Base-by-base conservation (phyloP, 1,140 invertebrate species). In the Aphelinus atriplicis region DNA sequence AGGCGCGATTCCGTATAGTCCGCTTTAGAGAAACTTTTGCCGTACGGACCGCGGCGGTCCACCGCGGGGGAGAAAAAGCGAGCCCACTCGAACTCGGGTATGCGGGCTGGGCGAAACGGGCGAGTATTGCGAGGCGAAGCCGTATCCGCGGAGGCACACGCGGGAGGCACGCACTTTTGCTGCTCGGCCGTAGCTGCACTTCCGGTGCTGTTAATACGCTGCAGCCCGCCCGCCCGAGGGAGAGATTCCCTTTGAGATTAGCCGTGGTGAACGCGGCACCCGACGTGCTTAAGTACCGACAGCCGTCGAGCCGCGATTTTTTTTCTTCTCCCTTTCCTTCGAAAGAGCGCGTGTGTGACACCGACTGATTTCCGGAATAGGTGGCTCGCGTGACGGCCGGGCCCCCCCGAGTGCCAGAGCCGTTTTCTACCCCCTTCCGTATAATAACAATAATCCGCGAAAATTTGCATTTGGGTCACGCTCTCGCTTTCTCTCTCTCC, bases 381-480 rank as follows among this genome's bases (percentile, higher is more conserved):
- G 81, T 81, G 78, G 80, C 77, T 85, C 78, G 83, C 83, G 84
- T 84, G 83, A 84, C 80, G 73, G 70, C 76, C 74, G 63, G 51
- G 73, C 76, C 70, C 79, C 82, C 58, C 58, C 43, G 58, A 1
- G 42, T 43, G 7, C 6, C 3, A 3, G 46, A 56, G 51, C 26
- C 26, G 26, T 43, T 4, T 51, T 7, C 7, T 43, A 53, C 51
- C 51, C 64, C 48, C 50, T 45, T n/a, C 6, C 50, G 9, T 53
- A 53, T 53, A 53, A 83, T 83, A 80, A 81, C 80, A 78, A 78
- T 83, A 82, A 81, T 79, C 81, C 81, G 78, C 80, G 82, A 80
- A 85, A 81, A 81, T 84, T 82, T 80, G 73, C 80, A 85, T 85
- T 84, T 84, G 79, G 83, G 84, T 85, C 83, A 84, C 78, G 78